Percentiles rank a stretch among this genome's conserved stretches.
phyloP scores from a whole-genome alignment of 1,140 invertebrate species.

The Drosophila bifasciata region DNA sequence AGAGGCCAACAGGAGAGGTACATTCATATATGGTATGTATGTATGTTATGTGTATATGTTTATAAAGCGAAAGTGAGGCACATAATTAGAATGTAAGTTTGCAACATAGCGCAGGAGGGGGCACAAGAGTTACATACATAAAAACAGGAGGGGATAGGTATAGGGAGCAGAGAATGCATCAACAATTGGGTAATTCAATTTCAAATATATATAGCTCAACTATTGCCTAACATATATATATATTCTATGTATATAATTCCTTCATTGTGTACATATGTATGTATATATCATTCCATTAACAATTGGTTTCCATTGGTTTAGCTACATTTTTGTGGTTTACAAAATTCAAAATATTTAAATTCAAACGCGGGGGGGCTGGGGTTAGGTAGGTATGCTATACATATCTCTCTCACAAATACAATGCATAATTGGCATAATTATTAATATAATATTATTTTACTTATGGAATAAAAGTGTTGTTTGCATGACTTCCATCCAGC shows the following conservation, averaged over 20 bases:
- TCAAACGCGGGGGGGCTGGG: not conserved
- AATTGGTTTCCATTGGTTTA: conserved; percentile 47
- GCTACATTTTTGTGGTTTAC: conserved; percentile 19
- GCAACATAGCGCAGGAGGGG: conserved; percentile 15
- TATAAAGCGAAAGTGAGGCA: conserved; percentile 25
- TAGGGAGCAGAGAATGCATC: not conserved
- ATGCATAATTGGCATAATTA: conserved; percentile 31
- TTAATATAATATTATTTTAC: conserved; percentile 17
- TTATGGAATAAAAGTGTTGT: conserved; percentile 30
- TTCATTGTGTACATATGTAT: not conserved
- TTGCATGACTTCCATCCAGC: not conserved
- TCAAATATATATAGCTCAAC: conserved; percentile 33
- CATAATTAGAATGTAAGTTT: conserved; percentile 19
- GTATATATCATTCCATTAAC: conserved; percentile 23
- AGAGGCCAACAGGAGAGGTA: conserved; percentile 19
- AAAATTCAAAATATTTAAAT: conserved; percentile 15
- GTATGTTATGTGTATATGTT: conserved; percentile 1
- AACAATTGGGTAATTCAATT: conserved; percentile 14
- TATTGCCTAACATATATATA: conserved; percentile 34
- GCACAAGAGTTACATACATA: not conserved
- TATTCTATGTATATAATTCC: not conserved
- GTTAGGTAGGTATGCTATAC: not conserved
- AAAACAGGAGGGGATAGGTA: not conserved
- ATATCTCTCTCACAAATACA: conserved; percentile 1
- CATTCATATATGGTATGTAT: not conserved